Percentiles rank a stretch among this genome's conserved stretches.
These are phyloP conservation scores for Metopolophium dirhodum DNA, from an alignment of 1,140 invertebrate genomes.

Conservation along the genomic window DNA sequence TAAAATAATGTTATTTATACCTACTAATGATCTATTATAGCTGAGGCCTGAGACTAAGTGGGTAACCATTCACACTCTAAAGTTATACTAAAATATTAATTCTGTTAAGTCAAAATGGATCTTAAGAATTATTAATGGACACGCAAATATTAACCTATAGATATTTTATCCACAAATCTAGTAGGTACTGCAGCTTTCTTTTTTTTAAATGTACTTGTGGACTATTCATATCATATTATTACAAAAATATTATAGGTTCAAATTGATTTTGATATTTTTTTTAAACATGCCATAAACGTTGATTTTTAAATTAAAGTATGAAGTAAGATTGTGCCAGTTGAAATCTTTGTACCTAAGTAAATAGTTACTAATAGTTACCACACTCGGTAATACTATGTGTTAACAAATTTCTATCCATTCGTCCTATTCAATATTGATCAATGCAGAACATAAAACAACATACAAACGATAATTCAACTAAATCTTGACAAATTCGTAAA, in stretches of 20 bases:
- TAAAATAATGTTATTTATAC: neutral
- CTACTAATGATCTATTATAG: neutral
- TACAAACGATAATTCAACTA: neutral
- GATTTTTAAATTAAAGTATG: neutral
- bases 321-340: neutral
- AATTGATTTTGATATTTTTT: neutral
- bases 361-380: neutral
- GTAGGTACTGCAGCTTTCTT: no score
- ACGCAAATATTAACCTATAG: neutral
- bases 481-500: neutral
- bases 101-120: neutral
- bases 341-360: neutral
- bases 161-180: neutral
- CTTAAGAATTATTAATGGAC: neutral
- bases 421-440: neutral
- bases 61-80: no score
- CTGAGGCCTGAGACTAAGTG: neutral
- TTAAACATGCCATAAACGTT: neutral
- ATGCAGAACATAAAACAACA: neutral
- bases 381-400: neutral
- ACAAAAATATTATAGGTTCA: neutral
- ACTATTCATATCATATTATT: neutral
- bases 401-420: neutral
- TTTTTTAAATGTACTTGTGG: neutral
- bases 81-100: neutral